Percentiles rank a stretch among this genome's conserved stretches.
Conservation (phyloP, 2,113 vertebrate genomes). For the Bothrops jararaca region DNA sequence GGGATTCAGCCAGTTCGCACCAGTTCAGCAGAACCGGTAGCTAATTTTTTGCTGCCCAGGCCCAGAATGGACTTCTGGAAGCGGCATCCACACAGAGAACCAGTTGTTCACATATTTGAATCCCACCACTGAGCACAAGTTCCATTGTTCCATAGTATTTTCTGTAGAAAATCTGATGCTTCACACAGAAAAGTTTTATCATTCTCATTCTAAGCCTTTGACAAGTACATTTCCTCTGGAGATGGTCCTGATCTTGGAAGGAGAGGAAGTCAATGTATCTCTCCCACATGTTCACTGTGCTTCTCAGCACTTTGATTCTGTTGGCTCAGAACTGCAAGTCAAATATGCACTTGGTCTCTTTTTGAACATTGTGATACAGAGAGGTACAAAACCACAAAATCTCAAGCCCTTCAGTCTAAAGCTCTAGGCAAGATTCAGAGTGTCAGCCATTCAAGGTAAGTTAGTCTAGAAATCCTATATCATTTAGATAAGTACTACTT, state of each 20-base stretch:
- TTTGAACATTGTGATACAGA: background rate
- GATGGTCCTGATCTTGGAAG: background rate
- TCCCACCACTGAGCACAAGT: background rate
- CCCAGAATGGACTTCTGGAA: too few relatives aligned
- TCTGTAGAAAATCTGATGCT: background rate
- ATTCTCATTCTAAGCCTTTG: background rate
- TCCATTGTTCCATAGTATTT: background rate
- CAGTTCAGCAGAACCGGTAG: too few relatives aligned
- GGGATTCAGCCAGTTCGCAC: too few relatives aligned
- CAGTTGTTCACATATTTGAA: too few relatives aligned
- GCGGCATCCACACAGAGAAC: too few relatives aligned
- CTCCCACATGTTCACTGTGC: too few relatives aligned
- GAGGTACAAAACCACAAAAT: background rate
- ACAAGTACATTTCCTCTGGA: background rate
- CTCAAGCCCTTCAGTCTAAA: background rate
- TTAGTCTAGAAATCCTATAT: background rate
- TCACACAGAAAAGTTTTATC: background rate
- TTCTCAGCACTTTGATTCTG: background rate
- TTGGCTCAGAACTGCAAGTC: background rate
- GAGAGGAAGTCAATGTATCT: background rate
- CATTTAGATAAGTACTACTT: background rate
- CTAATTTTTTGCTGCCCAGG: too few relatives aligned
- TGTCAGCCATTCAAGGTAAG: background rate
- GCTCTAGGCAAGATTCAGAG: background rate
- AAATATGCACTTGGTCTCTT: background rate